Evolutionary conservation across 2,113 vertebrate genomes (phyloP).

Genomic region (Phyllopteryx taeniolatus): DNA sequence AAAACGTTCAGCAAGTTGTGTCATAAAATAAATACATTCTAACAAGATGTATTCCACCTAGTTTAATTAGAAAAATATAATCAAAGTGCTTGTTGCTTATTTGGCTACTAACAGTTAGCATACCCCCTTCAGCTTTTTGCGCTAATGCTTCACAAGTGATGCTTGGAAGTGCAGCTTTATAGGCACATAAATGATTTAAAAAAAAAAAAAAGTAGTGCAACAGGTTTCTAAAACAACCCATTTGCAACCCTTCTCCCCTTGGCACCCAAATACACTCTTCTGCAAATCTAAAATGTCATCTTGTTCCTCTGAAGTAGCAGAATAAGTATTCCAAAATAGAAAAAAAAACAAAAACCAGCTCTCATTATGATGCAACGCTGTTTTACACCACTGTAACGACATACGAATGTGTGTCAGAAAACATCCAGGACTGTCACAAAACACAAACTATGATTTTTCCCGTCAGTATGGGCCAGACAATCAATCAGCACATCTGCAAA

Average conservation of each 20-base stretch:
- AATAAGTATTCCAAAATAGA: neutral
- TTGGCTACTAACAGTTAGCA: neutral
- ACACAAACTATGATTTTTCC: neutral
- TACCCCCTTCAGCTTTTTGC: neutral
- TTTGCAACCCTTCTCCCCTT: neutral
- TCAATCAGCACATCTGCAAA: neutral
- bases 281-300: neutral
- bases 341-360: neutral
- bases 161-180: neutral
- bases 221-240: slow-evolving; percentile 1
- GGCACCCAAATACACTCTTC: neutral
- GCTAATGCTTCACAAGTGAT: neutral
- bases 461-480: neutral
- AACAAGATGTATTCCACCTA: neutral
- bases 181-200: slow-evolving; percentile 12
- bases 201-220: neutral
- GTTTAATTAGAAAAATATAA: neutral
- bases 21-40: neutral
- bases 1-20: neutral
- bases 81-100: neutral
- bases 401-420: neutral
- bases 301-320: neutral
- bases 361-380: neutral
- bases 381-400: neutral
- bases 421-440: neutral